Evolutionary conservation across 1,140 invertebrate genomes (phyloP).

Genomic region (Diplogasteroides magnus): DNA sequence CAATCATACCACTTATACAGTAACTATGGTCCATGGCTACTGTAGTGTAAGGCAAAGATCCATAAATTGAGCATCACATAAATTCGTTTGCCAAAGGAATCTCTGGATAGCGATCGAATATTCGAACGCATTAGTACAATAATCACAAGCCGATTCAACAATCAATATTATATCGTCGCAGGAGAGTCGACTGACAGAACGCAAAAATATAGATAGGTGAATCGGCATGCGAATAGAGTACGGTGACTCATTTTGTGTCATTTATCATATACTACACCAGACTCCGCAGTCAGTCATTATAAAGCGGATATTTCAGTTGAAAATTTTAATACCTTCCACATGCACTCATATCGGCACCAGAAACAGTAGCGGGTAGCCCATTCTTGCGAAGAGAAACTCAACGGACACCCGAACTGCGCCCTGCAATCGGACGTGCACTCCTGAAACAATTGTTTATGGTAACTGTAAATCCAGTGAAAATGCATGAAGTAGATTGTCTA

Average conservation of each 20-base stretch:
- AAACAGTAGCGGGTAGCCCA: background rate
- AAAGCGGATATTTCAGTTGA: background rate
- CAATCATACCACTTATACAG: background rate
- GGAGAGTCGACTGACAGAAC: background rate
- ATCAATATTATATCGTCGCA: background rate
- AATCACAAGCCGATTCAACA: background rate
- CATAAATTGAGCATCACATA: background rate
- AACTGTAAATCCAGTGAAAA: too few relatives aligned
- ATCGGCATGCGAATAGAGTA: background rate
- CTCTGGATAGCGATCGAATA: background rate
- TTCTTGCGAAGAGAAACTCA: background rate
- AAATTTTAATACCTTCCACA: background rate
- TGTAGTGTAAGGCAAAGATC: background rate
- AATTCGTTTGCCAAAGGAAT: too few relatives aligned
- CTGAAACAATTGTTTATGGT: background rate
- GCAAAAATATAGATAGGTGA: background rate
- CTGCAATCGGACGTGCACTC: background rate
- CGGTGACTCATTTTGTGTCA: background rate
- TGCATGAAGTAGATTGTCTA: too few relatives aligned
- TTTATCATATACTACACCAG: background rate
- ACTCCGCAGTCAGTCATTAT: background rate
- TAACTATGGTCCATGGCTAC: background rate
- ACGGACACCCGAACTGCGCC: background rate
- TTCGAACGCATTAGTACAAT: background rate
- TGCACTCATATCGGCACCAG: background rate